These are phyloP conservation scores for Ecliptopera silaceata DNA, from an alignment of 2,888 invertebrate species.

Conservation along the genomic window DNA sequence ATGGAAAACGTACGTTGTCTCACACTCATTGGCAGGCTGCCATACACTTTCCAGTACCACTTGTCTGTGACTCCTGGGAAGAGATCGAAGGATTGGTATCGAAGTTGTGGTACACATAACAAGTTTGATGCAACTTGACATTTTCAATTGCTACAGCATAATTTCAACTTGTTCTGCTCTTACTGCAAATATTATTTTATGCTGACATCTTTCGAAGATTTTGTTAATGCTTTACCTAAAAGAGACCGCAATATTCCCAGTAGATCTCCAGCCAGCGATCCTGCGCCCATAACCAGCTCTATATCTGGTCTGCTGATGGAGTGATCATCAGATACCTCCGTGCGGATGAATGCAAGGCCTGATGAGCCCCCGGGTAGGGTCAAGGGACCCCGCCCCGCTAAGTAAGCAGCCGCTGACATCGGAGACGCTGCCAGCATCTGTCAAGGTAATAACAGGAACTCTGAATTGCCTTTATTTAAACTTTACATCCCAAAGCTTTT, in stretches of 20 bases:
- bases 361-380: slow-evolving; percentile 91
- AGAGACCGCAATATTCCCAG: slow-evolving; percentile 86
- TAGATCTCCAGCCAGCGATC: slow-evolving; percentile 88
- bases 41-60: slow-evolving; percentile 83
- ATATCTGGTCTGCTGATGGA: slow-evolving; percentile 91
- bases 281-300: slow-evolving; percentile 90
- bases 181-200: no score
- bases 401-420: slow-evolving; percentile 83
- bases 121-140: background rate
- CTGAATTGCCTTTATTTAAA: no score
- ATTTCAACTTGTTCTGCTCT: no score
- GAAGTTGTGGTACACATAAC: background rate
- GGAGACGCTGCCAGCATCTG: slow-evolving; percentile 76
- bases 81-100: background rate
- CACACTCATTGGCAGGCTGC: slow-evolving; percentile 63
- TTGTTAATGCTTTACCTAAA: slow-evolving; percentile 70
- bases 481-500: no score
- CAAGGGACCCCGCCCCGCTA: slow-evolving; percentile 86
- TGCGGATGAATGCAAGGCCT: slow-evolving; percentile 88
- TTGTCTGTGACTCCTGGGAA: slow-evolving; percentile 81
- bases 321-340: slow-evolving; percentile 82
- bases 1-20: slow-evolving; percentile 85
- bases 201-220: background rate
- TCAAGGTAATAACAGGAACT: background rate
- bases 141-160: background rate